Evolutionary conservation across 2,797 vertebrate species (phyloP), one percentile per base, ranked within the genome.

Genomic region (Liasis olivaceus): DNA sequence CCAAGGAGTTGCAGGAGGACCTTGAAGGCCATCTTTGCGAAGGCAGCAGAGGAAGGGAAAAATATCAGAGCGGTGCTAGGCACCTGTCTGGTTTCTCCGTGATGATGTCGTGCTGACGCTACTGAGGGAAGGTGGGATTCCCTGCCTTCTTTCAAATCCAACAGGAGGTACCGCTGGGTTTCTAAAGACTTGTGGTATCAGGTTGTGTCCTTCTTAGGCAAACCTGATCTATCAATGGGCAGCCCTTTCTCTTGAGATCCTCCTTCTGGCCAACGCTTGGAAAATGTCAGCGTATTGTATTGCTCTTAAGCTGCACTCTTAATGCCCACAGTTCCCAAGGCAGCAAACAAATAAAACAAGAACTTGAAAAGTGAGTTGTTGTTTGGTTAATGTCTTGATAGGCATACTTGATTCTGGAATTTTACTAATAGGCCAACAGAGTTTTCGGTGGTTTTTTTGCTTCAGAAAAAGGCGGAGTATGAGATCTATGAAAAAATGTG

Each of bases 171-270:
- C 66, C 63, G 87, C 91, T 86, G 8, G 0, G 1, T 22, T n/a
- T 3, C 0, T 88, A 14, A 28, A 17, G 31, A 0, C 22, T 90
- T 62, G 91, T 84, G 81, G 8, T 2, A 5, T 63, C 0, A 0
- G 0, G 4, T 5, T 89, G 92, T 17, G 13, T 51, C 11, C 0
- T 1, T 5, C 31, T 89, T 59, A 88, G 86, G 0, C 0, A 15
- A 66, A 20, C n/a, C 5, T 26, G 62, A 85, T 89, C 1, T 0
- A 28, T 51, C 60, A 20, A 87, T 62, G 42, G 36, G 8, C 72
- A 5, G n/a, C 89, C 42, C 81, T 59, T 36, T 59, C 62, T 26
- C 36, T 60, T 5, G 63, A 51, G 26, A 26, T 36, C 12, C 26
- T 6, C 92, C 6, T 0, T 42, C 66, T 31, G 22, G 13, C 62